phyloP scores from a whole-genome alignment of 2,113 vertebrate species.

The Miniopterus natalensis region DNA sequence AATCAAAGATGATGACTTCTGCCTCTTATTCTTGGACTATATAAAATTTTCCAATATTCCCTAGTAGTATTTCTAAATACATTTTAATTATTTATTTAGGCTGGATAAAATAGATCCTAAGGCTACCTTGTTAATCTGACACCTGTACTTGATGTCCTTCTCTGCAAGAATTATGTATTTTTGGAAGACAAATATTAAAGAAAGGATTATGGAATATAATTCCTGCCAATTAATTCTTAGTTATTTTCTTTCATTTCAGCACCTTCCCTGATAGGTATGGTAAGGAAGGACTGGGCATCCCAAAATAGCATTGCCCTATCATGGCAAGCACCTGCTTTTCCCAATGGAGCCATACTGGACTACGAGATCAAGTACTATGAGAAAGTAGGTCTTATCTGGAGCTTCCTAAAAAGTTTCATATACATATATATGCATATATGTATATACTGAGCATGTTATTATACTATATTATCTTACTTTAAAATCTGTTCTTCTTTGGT shows the following conservation, averaged over 20 bases:
- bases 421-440: not conserved
- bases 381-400: constrained; percentile 92
- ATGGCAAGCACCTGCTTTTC: constrained; percentile 96
- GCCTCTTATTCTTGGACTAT: not conserved
- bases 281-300: constrained; percentile 99
- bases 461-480: constrained; percentile 38
- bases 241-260: constrained; percentile 92
- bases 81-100: constrained; percentile 1
- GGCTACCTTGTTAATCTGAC: not conserved
- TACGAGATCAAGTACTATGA: constrained; percentile 99
- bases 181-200: constrained; percentile 37
- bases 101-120: not conserved
- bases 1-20: not conserved
- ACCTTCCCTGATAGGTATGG: constrained; percentile 93
- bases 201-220: constrained; percentile 71
- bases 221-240: constrained; percentile 86
- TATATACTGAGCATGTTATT: constrained; percentile 63
- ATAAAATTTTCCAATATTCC: not conserved
- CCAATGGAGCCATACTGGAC: constrained; percentile 92
- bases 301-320: constrained; percentile 98
- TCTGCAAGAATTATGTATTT: constrained; percentile 45
- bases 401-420: constrained; percentile 78
- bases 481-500: constrained; percentile 46
- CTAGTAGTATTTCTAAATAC: not conserved
- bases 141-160: not conserved